Conservation (phyloP, 2,888 invertebrate species). For the Catocala sponsa region DNA sequence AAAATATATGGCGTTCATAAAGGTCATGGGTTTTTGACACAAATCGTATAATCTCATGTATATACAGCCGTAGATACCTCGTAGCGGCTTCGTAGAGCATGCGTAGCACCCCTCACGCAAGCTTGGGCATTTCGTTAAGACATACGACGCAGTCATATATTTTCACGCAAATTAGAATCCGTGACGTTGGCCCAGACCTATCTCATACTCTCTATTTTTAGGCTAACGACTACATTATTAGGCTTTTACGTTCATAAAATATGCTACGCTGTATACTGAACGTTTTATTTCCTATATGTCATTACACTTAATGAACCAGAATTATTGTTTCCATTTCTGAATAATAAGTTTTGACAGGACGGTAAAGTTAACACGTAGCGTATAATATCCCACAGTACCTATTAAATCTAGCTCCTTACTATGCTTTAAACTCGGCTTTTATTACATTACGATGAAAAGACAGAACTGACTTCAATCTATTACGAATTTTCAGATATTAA, state of each 20-base stretch:
- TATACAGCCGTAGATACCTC: background rate
- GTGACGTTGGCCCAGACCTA: slow-evolving; percentile 50
- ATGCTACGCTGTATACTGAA: slow-evolving; percentile 15
- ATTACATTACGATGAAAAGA: too few species aligned
- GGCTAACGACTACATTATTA: slow-evolving; percentile 55
- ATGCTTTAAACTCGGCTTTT: too few species aligned
- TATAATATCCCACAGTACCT: too few species aligned
- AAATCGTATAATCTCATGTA: slow-evolving; percentile 52
- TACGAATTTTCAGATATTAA: too few species aligned
- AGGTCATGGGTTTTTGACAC: slow-evolving; percentile 44
- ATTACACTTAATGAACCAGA: slow-evolving; percentile 29
- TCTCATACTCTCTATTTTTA: slow-evolving; percentile 59
- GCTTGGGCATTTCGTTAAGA: slow-evolving; percentile 66
- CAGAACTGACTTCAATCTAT: too few species aligned
- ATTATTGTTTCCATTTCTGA: slow-evolving; percentile 28
- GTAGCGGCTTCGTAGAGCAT: slow-evolving; percentile 1
- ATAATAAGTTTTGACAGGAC: slow-evolving; percentile 24
- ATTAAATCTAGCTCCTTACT: too few species aligned
- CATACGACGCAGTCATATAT: slow-evolving; percentile 73
- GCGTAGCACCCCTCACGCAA: slow-evolving; percentile 32
- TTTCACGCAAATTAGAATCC: slow-evolving; percentile 73
- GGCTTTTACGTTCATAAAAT: slow-evolving; percentile 18
- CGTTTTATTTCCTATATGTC: slow-evolving; percentile 19
- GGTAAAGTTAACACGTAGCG: slow-evolving; percentile 22
- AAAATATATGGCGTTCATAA: slow-evolving; percentile 40